phyloP scores from a whole-genome alignment of 2,888 invertebrate species.

The Drosophila hamatofila region DNA sequence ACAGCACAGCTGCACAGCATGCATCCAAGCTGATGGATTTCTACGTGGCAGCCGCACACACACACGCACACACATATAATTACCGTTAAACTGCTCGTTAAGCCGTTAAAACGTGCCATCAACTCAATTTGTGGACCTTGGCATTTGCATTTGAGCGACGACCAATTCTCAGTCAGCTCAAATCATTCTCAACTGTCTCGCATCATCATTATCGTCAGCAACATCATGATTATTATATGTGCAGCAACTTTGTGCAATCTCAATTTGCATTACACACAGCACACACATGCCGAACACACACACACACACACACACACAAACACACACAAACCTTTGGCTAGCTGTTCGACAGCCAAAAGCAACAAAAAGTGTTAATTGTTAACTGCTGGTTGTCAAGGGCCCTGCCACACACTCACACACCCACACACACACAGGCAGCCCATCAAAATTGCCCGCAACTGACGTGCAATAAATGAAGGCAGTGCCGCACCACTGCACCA shows the following conservation, averaged over 20 bases:
- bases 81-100: conserved; percentile 55
- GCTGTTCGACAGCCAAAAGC: conserved; percentile 26
- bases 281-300: not conserved
- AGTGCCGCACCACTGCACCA: conserved; percentile 9
- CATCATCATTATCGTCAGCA: conserved; percentile 4
- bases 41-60: conserved; percentile 3
- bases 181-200: conserved; percentile 13
- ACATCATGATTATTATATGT: not conserved
- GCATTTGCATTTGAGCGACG: conserved; percentile 27
- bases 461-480: conserved; percentile 68
- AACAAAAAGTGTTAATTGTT: conserved; percentile 13
- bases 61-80: conserved; percentile 32
- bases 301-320: conserved; percentile 5
- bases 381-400: conserved; percentile 16
- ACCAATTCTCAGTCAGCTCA: not conserved
- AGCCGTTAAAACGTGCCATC: conserved; percentile 26
- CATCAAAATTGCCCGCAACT: conserved; percentile 42
- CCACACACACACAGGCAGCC: not conserved
- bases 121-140: conserved; percentile 22
- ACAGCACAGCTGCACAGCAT: conserved; percentile 1
- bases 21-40: conserved; percentile 11
- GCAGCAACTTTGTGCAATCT: conserved; percentile 18
- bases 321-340: conserved; percentile 6
- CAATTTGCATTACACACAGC: conserved; percentile 29
- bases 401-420: not conserved